Conservation (phyloP, 1,140 invertebrate species). For the Drosophila ercepeae region DNA sequence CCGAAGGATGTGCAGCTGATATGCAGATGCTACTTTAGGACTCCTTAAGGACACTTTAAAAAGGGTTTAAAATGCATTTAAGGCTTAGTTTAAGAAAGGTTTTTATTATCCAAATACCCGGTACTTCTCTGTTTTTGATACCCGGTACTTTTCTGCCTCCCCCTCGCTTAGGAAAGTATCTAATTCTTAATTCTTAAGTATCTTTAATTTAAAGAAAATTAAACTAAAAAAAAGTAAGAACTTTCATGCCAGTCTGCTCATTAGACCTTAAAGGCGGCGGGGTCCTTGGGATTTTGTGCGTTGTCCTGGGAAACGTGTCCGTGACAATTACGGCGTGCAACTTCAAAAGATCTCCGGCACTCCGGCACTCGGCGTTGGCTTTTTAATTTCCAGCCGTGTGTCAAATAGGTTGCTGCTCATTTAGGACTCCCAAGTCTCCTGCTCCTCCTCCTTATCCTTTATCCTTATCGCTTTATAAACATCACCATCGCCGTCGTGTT, state of each 20-base stretch:
- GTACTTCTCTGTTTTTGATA: no score
- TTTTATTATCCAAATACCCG: no score
- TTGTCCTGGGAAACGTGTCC: constrained; percentile 33
- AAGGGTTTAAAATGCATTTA: no score
- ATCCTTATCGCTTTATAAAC: constrained; percentile 13
- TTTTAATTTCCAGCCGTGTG: constrained; percentile 71
- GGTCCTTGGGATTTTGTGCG: neutral
- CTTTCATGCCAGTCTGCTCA: constrained; percentile 6
- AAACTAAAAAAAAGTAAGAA: neutral
- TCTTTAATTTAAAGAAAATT: neutral
- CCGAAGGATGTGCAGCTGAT: constrained; percentile 5
- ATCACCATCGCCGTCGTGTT: constrained; percentile 54
- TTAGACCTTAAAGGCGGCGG: neutral
- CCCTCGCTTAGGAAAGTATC: no score
- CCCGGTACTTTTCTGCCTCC: no score
- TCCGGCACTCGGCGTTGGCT: constrained; percentile 21
- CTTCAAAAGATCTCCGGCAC: constrained; percentile 25
- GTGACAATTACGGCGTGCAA: constrained; percentile 42
- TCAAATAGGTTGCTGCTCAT: constrained; percentile 69
- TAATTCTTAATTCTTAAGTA: no score
- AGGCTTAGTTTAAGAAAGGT: neutral
- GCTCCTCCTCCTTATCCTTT: neutral
- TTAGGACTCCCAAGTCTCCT: constrained; percentile 25
- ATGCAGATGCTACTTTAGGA: constrained; percentile 15
- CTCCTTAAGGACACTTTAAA: neutral